These are phyloP conservation scores for Sturnus vulgaris DNA, from an alignment of 2,113 vertebrate genomes.

Conservation along the genomic window DNA sequence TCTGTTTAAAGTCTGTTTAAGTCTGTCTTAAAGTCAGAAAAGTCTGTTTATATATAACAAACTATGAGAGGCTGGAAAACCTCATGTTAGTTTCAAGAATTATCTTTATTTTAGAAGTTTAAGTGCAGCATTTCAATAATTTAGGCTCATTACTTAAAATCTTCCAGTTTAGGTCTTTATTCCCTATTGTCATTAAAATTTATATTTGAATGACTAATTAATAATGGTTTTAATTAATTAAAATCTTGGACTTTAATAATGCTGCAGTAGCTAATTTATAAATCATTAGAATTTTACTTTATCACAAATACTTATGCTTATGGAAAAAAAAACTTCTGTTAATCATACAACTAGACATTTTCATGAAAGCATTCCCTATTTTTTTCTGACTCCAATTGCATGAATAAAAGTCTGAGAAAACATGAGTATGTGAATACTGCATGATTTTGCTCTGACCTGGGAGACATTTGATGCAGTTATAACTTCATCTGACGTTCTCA, in stretches of 20 bases:
- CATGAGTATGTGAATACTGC: background rate
- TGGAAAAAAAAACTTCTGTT: background rate
- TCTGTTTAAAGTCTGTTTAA: too few relatives aligned
- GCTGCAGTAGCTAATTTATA: background rate
- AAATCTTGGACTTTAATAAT: background rate
- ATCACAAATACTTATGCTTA: background rate
- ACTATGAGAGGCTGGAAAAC: background rate
- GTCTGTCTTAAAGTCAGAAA: background rate
- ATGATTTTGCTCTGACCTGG: constrained; percentile 70
- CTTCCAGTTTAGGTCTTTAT: background rate
- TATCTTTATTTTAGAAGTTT: background rate
- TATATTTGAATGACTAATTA: background rate
- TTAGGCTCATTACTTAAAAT: background rate
- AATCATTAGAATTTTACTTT: background rate
- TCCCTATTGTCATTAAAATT: background rate
- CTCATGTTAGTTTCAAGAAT: background rate
- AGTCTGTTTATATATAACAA: background rate
- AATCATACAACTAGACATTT: background rate
- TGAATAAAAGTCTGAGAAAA: background rate
- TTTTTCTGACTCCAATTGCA: background rate
- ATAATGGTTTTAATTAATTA: background rate
- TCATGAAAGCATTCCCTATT: background rate
- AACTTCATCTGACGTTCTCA: constrained; percentile 72
- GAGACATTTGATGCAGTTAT: constrained; percentile 75
- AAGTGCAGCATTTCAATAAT: background rate